These are phyloP conservation scores for Apolygus lucorum DNA, from an alignment of 1,140 invertebrate species.

Conservation along the genomic window DNA sequence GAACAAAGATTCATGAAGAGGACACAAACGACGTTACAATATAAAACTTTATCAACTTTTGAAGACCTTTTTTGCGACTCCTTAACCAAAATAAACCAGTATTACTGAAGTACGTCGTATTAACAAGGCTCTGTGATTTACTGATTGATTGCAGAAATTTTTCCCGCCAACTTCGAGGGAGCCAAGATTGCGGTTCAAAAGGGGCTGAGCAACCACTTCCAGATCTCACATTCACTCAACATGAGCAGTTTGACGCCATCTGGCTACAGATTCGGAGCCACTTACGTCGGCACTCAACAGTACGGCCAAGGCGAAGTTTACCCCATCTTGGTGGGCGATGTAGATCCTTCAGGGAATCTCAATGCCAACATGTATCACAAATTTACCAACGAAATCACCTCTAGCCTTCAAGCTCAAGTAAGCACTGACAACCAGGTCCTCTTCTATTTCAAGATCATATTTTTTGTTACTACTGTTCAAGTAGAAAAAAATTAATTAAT, in stretches of 20 bases:
- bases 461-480: no score
- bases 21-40: no score
- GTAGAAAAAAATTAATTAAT: no score
- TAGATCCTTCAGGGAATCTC: conserved; percentile 90
- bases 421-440: conserved; percentile 23
- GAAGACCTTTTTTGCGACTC: no score
- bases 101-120: no score
- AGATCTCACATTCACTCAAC: conserved; percentile 87
- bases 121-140: no score
- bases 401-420: conserved; percentile 86
- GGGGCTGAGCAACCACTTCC: conserved; percentile 96
- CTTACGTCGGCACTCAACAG: conserved; percentile 89
- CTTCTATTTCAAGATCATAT: no score
- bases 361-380: conserved; percentile 96
- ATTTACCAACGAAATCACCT: conserved; percentile 62
- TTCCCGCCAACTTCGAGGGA: conserved; percentile 94
- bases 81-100: no score
- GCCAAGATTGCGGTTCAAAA: conserved; percentile 93
- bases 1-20: no score
- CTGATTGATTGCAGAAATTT: conserved; percentile 65
- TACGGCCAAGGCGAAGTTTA: conserved; percentile 73
- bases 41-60: no score
- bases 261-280: conserved; percentile 85
- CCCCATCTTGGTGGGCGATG: conserved; percentile 94
- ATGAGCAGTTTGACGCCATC: conserved; percentile 78